phyloP scores from a whole-genome alignment of 2,888 invertebrate genomes.

The Meganola albula region DNA sequence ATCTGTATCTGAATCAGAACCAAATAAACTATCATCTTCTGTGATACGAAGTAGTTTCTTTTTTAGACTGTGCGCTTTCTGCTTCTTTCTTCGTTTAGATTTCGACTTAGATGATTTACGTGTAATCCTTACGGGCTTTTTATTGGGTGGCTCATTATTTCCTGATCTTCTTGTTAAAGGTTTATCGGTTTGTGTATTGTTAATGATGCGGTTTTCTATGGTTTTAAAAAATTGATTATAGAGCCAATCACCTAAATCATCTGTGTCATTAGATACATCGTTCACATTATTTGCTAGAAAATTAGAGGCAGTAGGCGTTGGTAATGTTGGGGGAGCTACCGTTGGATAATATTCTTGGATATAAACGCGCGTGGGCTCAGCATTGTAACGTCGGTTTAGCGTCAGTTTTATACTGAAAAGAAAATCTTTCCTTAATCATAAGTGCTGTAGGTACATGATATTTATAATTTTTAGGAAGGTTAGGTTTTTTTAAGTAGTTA shows the following conservation, averaged over 20 bases:
- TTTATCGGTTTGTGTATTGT: constrained; percentile 42
- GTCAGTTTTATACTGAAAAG: constrained; percentile 49
- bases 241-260: constrained; percentile 65
- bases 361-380: constrained; percentile 34
- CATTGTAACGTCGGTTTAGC: constrained; percentile 36
- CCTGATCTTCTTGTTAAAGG: constrained; percentile 38
- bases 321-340: constrained; percentile 14
- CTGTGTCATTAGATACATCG: constrained; percentile 48
- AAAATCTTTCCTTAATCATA: no score
- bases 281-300: constrained; percentile 40
- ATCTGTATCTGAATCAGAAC: constrained; percentile 29
- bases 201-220: constrained; percentile 63
- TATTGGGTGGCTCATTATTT: constrained; percentile 4
- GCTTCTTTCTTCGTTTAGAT: constrained; percentile 29
- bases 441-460: no score
- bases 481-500: no score
- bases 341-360: constrained; percentile 14
- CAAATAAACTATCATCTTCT: constrained; percentile 61
- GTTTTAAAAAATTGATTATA: constrained; percentile 70
- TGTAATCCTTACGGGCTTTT: constrained; percentile 29
- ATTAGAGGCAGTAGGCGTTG: constrained; percentile 26
- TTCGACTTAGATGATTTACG: constrained; percentile 32
- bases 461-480: no score
- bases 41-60: constrained; percentile 54
- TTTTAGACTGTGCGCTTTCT: constrained; percentile 36